Conservation (phyloP, 2,797 vertebrate species). For the Percopsis omiscomaycus region DNA sequence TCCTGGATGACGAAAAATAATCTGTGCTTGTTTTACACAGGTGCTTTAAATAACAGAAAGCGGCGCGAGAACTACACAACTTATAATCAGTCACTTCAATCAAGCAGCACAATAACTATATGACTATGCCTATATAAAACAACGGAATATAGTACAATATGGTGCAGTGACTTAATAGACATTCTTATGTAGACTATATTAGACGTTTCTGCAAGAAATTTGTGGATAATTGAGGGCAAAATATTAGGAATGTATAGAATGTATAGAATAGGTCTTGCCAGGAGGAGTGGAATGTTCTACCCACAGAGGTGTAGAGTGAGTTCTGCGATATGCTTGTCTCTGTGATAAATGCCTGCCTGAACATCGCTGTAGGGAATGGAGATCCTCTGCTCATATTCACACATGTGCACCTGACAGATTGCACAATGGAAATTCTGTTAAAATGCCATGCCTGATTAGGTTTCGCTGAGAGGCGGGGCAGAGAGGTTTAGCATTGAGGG, state of each 20-base stretch:
- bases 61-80: no score
- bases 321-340: conserved; percentile 28
- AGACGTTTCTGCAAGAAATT: neutral
- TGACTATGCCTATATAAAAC: no score
- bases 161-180: neutral
- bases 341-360: conserved; percentile 43
- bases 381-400: conserved; percentile 22
- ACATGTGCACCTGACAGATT: conserved; percentile 33
- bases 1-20: no score
- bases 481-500: neutral
- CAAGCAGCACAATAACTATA: no score
- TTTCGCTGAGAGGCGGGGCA: conserved; percentile 28
- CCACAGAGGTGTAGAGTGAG: conserved; percentile 18
- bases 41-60: no score
- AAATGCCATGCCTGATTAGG: conserved; percentile 60
- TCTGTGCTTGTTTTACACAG: no score
- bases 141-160: no score
- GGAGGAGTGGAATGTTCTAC: neutral
- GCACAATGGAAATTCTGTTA: conserved; percentile 52
- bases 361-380: conserved; percentile 31
- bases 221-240: neutral
- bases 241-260: neutral
- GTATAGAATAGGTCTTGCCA: neutral
- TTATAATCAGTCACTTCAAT: no score
- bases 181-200: neutral